Evolutionary conservation across 2,113 vertebrate species (phyloP), one percentile per base, ranked within the genome.

Genomic region (Thymallus thymallus): DNA sequence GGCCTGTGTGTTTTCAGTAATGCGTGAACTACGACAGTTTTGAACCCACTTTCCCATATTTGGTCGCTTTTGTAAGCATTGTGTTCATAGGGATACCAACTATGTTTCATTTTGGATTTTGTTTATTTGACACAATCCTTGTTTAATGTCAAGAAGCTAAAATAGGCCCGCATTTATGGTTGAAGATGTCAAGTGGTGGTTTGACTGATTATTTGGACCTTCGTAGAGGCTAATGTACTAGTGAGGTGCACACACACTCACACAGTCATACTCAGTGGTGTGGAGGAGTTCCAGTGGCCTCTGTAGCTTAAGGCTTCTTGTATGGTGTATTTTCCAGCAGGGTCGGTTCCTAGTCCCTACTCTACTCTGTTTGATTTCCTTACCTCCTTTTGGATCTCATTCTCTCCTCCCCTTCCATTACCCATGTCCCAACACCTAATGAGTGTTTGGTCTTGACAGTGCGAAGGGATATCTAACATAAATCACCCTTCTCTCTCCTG

Each of bases 401-500:
- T 41, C 9, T 41, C 35, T 41, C 35, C 29, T 29, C 29, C 35
- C 35, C 35, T 41, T 41, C 35, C 35, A 41, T 41, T 3, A 41
- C 35, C 35, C 7, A 1, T 41, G 2, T 41, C 35, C 35, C 35
- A 10, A 2, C 35, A 41, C 35, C 35, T 41, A 41, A 41, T 3
- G 35, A 41, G 9, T 9, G 0, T 41, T 35, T 41, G 35, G 35
- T 41, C 2, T 41, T 10, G 10, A 41, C 35, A 2, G 9, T 10
- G 35, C 35, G 0, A 10, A 41, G 7, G 35, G 2, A 41, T 10
- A 41, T 98, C 84, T 10, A 90, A 74, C 5, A 6, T 45, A 16
- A 3, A 46, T 10, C 35, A n/a, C 29, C 32, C n/a, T n/a, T 18
- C 3, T 29, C 30, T 22, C 20, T 16, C 16, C 23, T n/a, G 23